Evolutionary conservation across 2,888 invertebrate species (phyloP).

Genomic region (Caenorhabditis afra): DNA sequence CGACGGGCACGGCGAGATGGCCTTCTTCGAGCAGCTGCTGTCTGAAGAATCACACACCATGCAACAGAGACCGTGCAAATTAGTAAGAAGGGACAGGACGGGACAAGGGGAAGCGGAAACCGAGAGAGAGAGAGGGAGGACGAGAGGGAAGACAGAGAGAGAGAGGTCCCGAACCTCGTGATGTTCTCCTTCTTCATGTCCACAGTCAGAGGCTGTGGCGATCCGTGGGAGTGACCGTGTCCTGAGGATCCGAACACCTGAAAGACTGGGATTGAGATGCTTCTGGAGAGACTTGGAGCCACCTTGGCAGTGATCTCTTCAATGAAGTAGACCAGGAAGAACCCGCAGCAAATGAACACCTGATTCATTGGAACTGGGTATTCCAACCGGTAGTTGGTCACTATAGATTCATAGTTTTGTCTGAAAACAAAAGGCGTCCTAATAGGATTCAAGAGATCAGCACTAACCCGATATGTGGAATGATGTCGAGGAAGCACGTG

Average conservation of each 20-base stretch:
- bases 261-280: neutral
- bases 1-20: neutral
- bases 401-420: neutral
- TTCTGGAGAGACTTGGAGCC: neutral
- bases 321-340: conserved; percentile 78
- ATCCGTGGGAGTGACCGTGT: conserved; percentile 54
- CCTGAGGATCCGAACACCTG: conserved; percentile 70
- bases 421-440: neutral
- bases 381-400: conserved; percentile 36
- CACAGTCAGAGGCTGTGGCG: conserved; percentile 7
- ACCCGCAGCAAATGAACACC: conserved; percentile 76
- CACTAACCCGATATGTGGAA: conserved; percentile 77
- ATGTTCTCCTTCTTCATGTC: conserved; percentile 33
- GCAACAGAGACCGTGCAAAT: conserved; percentile 44
- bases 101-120: conserved; percentile 2
- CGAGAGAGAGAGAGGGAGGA: neutral
- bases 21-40: conserved; percentile 34
- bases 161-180: conserved; percentile 18
- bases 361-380: conserved; percentile 73
- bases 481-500: conserved; percentile 79
- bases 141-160: neutral
- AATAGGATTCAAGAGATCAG: neutral
- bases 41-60: conserved; percentile 55
- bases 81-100: conserved; percentile 15
- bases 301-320: conserved; percentile 74